phyloP scores from a whole-genome alignment of 1,140 invertebrate species.

The Drosophila elegans region DNA sequence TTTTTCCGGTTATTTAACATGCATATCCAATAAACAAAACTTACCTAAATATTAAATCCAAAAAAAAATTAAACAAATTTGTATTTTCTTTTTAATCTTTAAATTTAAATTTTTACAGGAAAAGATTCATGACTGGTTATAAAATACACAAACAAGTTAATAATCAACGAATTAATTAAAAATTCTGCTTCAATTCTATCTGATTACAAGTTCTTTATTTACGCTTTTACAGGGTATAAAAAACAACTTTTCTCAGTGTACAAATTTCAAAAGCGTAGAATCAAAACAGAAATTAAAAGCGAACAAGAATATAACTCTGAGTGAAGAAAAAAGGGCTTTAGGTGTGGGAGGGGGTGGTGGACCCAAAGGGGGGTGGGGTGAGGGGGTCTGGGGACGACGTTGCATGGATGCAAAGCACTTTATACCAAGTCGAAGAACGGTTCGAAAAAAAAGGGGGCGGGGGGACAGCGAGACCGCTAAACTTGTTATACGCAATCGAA shows the following conservation, averaged over 20 bases:
- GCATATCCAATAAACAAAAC: too few species aligned
- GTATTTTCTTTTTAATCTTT: too few species aligned
- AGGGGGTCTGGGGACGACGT: constrained; percentile 28
- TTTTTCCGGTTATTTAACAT: too few species aligned
- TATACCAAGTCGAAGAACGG: constrained; percentile 63
- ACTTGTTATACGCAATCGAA: constrained; percentile 83
- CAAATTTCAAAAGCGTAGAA: constrained; percentile 36
- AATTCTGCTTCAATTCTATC: too few species aligned
- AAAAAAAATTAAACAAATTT: too few species aligned
- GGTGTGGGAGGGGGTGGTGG: constrained; percentile 29
- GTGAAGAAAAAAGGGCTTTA: constrained; percentile 50
- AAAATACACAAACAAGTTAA: too few species aligned
- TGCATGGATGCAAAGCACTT: constrained; percentile 78
- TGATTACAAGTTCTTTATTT: background rate
- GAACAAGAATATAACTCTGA: constrained; percentile 24
- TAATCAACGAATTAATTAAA: too few species aligned
- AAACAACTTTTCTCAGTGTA: background rate
- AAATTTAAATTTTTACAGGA: too few species aligned
- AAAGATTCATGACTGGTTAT: too few species aligned
- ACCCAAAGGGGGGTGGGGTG: background rate
- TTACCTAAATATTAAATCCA: too few species aligned
- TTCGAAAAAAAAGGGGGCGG: constrained; percentile 12
- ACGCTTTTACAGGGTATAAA: background rate
- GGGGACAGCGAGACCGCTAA: constrained; percentile 48
- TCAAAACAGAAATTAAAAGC: constrained; percentile 71